Evolutionary conservation across 2,797 vertebrate genomes (phyloP).

Genomic region (Podarcis lilfordi): DNA sequence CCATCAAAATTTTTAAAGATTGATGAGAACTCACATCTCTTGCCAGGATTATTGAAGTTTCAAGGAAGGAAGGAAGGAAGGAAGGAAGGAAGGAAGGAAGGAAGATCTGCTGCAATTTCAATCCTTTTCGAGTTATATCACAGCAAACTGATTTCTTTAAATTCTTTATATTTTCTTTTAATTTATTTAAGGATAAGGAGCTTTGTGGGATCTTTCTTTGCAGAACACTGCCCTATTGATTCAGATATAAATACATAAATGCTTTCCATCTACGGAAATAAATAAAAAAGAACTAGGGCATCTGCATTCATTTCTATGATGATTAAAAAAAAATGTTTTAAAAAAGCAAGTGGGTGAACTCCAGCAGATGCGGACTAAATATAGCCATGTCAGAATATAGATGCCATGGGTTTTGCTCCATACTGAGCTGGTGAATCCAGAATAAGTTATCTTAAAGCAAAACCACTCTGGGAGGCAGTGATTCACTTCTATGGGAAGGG

Average conservation of each 20-base stretch:
- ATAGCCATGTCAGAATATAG: conserved; percentile 22
- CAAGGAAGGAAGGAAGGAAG: no score
- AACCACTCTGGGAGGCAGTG: neutral
- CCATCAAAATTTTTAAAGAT: neutral
- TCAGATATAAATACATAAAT: neutral
- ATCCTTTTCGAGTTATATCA: neutral
- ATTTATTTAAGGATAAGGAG: neutral
- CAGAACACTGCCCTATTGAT: neutral
- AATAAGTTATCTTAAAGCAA: conserved; percentile 12
- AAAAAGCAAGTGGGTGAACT: conserved; percentile 13
- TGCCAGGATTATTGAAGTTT: neutral
- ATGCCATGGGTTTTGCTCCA: conserved; percentile 12
- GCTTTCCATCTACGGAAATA: neutral
- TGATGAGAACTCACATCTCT: neutral
- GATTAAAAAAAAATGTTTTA: neutral
- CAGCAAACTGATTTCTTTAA: neutral
- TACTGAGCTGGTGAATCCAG: conserved; percentile 13
- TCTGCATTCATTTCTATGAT: conserved; percentile 13
- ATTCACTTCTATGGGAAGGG: neutral
- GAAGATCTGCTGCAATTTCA: neutral
- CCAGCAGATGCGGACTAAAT: conserved; percentile 28
- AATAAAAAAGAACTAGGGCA: neutral
- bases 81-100: no score
- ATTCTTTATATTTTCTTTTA: neutral
- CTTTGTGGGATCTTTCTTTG: neutral